Evolutionary conservation across 1,140 invertebrate genomes (phyloP), one percentile per base, ranked within the genome.

Genomic region (Papilio xuthus): DNA sequence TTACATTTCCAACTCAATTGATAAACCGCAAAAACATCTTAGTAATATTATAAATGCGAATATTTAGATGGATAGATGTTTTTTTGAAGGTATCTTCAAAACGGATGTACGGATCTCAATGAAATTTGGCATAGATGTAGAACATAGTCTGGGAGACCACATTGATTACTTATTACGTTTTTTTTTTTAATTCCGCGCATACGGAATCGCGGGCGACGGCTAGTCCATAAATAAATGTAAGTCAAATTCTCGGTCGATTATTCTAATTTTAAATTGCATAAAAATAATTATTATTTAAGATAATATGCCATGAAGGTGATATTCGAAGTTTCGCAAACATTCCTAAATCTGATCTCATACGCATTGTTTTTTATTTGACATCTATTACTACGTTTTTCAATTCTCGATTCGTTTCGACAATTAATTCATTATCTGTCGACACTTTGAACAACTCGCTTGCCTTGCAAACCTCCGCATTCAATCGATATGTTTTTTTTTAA

Each of bases 401-500:
- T 47, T 44, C 41, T 42, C 20, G 10, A 73, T 73, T 73, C 71
- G 71, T 26, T 73, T 44, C 71, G 71, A 73, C 42, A 18, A 73
- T 73, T 47, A 73, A 42, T 50, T 47, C 10, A 20, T 23, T 10
- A 47, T 13, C 37, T 47, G 42, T 72, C 37, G 23, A 73, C 41
- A 37, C 69, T 18, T 41, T 18, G 6, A 18, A 20, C 20, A 37
- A 73, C 37, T 26, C 4, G 71, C 42, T 73, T 50, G 41, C 71
- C 71, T 50, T 73, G 71, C 37, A 23, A 42, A 50, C 42, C 42
- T 73, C 71, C 71, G 37, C 42, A 47, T 73, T 73, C 42, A 73
- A 73, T 70, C 8, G n/a, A 70, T 41, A 4, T 63, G 28, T 3
- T 63, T 63, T 13, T 63, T 28, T 28, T 63, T 23, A 13, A 26